Evolutionary conservation across 2,113 vertebrate species (phyloP).

Genomic region (Raphicerus campestris): DNA sequence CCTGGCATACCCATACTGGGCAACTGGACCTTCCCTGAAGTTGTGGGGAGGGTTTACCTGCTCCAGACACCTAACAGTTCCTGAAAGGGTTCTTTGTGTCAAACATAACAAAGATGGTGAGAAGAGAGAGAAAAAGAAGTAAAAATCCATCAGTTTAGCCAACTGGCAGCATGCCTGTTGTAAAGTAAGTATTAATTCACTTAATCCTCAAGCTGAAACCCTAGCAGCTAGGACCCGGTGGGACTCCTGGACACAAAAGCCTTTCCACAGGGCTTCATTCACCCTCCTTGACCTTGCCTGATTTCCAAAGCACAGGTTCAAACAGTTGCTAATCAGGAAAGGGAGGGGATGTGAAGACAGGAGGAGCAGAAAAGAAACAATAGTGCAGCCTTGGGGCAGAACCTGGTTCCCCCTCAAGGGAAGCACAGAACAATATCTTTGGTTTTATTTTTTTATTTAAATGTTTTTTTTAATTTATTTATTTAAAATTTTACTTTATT

Average conservation of each 20-base stretch:
- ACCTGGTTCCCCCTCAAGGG: neutral
- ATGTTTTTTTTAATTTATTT: too few species aligned
- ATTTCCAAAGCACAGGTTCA: neutral
- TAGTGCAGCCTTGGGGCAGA: neutral
- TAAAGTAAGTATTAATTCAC: too few species aligned
- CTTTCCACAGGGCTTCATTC: neutral
- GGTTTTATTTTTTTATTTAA: neutral
- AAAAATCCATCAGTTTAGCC: neutral
- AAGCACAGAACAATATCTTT: neutral
- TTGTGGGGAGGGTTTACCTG: too few species aligned
- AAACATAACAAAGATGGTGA: neutral
- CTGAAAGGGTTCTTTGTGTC: neutral
- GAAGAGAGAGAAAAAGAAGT: too few species aligned
- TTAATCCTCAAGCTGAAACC: neutral
- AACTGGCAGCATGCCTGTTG: rapidly evolving
- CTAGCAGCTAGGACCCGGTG: neutral
- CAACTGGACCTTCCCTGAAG: neutral
- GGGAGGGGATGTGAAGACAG: neutral
- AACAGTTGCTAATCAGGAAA: neutral
- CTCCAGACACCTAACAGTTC: neutral
- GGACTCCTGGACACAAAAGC: neutral
- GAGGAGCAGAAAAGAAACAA: neutral
- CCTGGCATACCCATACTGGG: rapidly evolving
- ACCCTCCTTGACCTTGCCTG: neutral
- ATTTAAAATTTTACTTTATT: too few species aligned